Base-by-base conservation (phyloP, 1,140 invertebrate genomes). In the Ericerus pela region DNA sequence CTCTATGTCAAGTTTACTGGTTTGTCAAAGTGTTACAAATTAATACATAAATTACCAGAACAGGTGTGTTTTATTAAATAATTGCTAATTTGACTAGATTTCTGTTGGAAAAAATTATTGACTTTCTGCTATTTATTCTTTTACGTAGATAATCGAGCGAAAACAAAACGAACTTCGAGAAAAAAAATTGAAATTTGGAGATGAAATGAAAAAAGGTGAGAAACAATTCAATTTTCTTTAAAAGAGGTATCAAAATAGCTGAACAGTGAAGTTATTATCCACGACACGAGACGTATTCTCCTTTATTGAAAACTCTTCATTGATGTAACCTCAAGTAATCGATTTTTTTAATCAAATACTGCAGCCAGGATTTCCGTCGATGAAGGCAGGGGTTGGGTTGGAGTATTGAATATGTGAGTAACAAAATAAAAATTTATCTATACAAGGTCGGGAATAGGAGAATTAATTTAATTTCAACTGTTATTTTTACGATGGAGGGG, bases 11-110 rank as follows among this genome's bases (percentile, higher is more conserved):
- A 59, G 24, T 52, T 58, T 10, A 55, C 59, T 1, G 60, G 58
- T n/a, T 51, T 61, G 16, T 53, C 53, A 20, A 47, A 58, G 11
- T 38, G 59, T 14, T 62, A 62, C 36, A 59, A 62, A 47, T 55
- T 57, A n/a, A 41, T 62, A 20, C 62, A 61, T 37, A 58, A 59
- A 28, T 57, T 62, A 29, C 62, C 62, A 14, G 61, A 60, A 36
- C 37, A 58, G 33, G 61, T 62, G 33, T 58, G 26, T 53, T 5
- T 14, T 27, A 30, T 16, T 18, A 31, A 27, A 12, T 26, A 14
- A 10, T 20, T 8, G 28, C 10, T 3, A 11, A 51, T 33, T 33
- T 1, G 31, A 51, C 6, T 22, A 22, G 26, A 51, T 51, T n/a
- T 16, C 51, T 26, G 11, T 26, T 31, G 28, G 26, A 22, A 30